Evolutionary conservation across 2,113 vertebrate species (phyloP), one percentile per base, ranked within the genome.

Genomic region (Zootoca vivipara): DNA sequence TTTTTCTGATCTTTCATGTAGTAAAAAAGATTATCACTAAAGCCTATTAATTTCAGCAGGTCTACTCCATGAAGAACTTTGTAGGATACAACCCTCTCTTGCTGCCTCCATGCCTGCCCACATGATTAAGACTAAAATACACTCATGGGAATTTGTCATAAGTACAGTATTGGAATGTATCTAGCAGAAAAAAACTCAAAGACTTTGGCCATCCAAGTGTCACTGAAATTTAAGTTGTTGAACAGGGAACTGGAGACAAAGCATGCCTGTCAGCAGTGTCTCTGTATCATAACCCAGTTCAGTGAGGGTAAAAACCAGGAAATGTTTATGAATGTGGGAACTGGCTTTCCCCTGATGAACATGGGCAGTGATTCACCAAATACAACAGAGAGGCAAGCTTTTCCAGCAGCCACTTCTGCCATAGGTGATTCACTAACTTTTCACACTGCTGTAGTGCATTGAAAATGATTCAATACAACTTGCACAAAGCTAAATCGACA

Each of bases 111-210:
- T 16, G 20, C 56, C 78, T 18, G 33, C 74, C 58, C n/a, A 16
- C 24, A 69, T 56, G 67, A 95, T 92, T 93, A 92, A 89, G 94
- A 95, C 92, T 93, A 91, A 94, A 95, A 91, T 85, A 93, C 89
- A 88, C 88, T 95, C 93, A 94, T 88, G 89, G 78, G 82, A 30
- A 12, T 30, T 90, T 96, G 95, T 89, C 91, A 90, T 52, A 67
- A 62, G 58, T 20, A 94, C 89, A 62, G 58, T 20, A 94, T 90
- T 40, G 78, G 85, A 90, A 84, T 38, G 77, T 86, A 90, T 86
- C 92, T 95, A 94, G 92, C 89, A 92, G 89, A 95, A 89, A 89
- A 92, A 52, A 95, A 92, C 94, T 92, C 85, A 90, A 95, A 91
- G 86, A 86, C 81, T 79, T 90, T 91, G 90, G 90, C 78, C 90